These are phyloP conservation scores for Anabacerthia variegaticeps DNA, from an alignment of 2,797 vertebrate species.

Conservation along the genomic window DNA sequence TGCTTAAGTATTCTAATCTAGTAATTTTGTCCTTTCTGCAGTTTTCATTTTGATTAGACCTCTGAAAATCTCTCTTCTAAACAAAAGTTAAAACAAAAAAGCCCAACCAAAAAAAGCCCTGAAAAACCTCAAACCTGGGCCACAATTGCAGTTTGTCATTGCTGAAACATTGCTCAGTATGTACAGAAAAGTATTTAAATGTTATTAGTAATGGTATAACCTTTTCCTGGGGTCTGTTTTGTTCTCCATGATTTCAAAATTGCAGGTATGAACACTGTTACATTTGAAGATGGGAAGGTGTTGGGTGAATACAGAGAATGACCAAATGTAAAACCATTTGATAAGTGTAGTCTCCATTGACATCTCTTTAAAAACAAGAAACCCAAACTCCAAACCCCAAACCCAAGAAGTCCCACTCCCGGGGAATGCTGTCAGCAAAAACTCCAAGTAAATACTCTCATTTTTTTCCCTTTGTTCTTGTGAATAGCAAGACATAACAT, in stretches of 20 bases:
- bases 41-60: conserved; percentile 51
- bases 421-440: background rate
- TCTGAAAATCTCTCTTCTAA: conserved; percentile 48
- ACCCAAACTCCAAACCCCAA: background rate
- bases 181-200: background rate
- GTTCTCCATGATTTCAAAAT: background rate
- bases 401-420: background rate
- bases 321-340: background rate
- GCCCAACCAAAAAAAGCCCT: background rate
- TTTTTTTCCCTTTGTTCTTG: conserved; percentile 19
- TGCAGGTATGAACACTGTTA: background rate
- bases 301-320: background rate
- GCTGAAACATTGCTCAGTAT: background rate
- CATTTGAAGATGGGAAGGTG: background rate
- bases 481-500: conserved; percentile 2
- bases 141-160: background rate
- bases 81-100: conserved; percentile 33
- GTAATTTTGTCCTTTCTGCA: conserved; percentile 60
- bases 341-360: background rate
- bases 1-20: conserved; percentile 47
- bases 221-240: background rate
- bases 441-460: background rate
- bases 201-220: background rate
- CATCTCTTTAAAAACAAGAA: background rate
- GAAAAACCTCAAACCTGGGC: background rate